phyloP scores from a whole-genome alignment of 2,113 vertebrate genomes.

The Dasyurus viverrinus region DNA sequence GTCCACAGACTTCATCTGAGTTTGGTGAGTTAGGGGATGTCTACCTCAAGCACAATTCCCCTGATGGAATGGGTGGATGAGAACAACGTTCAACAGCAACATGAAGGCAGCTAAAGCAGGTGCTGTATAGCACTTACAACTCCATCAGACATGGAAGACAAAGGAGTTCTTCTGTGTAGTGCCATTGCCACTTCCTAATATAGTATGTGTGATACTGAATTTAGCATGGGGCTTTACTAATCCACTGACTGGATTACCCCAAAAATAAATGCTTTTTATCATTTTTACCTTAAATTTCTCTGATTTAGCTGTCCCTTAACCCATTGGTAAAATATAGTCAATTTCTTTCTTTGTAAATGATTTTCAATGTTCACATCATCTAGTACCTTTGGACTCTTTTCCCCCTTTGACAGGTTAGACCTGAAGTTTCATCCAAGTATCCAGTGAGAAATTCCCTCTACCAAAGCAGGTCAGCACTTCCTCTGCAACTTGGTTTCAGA shows the following conservation, averaged over 20 bases:
- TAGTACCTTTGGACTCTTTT: not conserved
- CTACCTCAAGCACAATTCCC: too few relatives aligned
- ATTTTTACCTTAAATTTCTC: not conserved
- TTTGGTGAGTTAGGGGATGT: too few relatives aligned
- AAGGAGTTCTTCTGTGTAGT: not conserved
- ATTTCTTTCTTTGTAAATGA: not conserved
- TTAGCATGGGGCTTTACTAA: not conserved
- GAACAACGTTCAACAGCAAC: too few relatives aligned
- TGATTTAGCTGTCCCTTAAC: not conserved
- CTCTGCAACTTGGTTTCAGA: not conserved
- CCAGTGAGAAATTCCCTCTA: not conserved
- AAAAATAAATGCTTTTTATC: not conserved
- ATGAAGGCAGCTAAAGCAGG: too few relatives aligned
- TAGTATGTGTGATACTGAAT: not conserved
- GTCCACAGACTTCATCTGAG: too few relatives aligned
- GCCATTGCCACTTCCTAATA: not conserved
- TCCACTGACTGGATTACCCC: not conserved
- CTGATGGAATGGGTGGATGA: too few relatives aligned
- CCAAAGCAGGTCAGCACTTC: not conserved
- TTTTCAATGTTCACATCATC: not conserved
- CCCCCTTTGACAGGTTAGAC: too few relatives aligned
- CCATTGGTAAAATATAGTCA: not conserved
- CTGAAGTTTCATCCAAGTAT: too few relatives aligned
- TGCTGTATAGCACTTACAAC: too few relatives aligned
- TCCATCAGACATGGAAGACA: too few relatives aligned